phyloP scores from a whole-genome alignment of 2,888 invertebrate genomes.

The Euzophera pinguis region DNA sequence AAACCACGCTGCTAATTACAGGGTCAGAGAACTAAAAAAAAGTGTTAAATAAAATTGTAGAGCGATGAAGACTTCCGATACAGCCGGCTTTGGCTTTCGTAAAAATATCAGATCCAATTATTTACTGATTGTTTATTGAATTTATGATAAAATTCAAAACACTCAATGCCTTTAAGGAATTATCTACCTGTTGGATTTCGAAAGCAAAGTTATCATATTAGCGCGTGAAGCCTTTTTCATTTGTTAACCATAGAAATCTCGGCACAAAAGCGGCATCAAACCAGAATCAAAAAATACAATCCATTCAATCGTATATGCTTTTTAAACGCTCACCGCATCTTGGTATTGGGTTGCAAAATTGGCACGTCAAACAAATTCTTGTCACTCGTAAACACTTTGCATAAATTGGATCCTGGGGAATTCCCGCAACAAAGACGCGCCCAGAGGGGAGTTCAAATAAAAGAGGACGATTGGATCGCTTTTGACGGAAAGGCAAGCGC shows the following conservation, averaged over 20 bases:
- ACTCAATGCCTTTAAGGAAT: too few relatives aligned
- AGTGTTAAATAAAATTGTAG: too few relatives aligned
- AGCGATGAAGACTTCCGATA: too few relatives aligned
- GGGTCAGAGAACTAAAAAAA: too few relatives aligned
- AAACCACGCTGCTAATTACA: too few relatives aligned
- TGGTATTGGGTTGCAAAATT: constrained; percentile 52
- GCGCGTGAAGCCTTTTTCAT: too few relatives aligned
- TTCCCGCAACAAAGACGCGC: constrained; percentile 70
- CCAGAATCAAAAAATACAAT: constrained; percentile 33
- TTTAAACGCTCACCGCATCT: constrained; percentile 42
- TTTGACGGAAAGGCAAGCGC: constrained; percentile 59
- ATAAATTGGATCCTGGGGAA: constrained; percentile 68
- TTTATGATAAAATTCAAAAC: too few relatives aligned
- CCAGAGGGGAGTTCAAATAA: constrained; percentile 65
- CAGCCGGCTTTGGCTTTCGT: too few relatives aligned
- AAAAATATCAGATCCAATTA: too few relatives aligned
- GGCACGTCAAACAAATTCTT: constrained; percentile 70
- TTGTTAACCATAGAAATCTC: not conserved
- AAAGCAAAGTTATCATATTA: too few relatives aligned
- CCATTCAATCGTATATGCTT: constrained; percentile 48
- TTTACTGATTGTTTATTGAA: too few relatives aligned
- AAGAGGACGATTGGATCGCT: constrained; percentile 66
- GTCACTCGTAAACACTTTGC: constrained; percentile 74
- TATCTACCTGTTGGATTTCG: too few relatives aligned
- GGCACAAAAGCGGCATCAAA: constrained; percentile 10